These are phyloP conservation scores for Pelvicachromis taeniatus DNA, from an alignment of 2,113 vertebrate species.

Conservation along the genomic window DNA sequence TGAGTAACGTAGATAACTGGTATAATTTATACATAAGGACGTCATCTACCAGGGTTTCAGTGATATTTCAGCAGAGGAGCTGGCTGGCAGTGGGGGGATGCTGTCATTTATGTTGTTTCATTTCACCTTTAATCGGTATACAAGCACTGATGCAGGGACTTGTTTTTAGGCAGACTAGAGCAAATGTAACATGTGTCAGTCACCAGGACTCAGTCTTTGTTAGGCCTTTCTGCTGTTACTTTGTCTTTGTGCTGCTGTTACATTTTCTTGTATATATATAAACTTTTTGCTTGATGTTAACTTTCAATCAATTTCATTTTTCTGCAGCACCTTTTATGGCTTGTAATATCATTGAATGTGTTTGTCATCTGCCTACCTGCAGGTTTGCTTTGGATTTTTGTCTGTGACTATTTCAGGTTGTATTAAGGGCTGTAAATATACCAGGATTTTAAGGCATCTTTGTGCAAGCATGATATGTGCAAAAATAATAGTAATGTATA, in stretches of 20 bases:
- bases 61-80: neutral
- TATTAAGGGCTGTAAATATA: neutral
- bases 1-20: neutral
- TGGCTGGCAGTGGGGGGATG: too few relatives aligned
- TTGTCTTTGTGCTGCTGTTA: too few relatives aligned
- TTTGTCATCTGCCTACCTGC: neutral
- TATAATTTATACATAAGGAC: neutral
- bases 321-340: neutral
- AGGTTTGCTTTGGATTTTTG: neutral
- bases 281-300: neutral
- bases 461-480: neutral
- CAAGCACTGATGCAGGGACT: too few relatives aligned
- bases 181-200: too few relatives aligned
- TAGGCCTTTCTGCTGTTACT: too few relatives aligned
- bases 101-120: too few relatives aligned
- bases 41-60: neutral
- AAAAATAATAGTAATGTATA: neutral
- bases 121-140: too few relatives aligned
- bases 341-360: neutral
- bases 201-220: too few relatives aligned
- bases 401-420: neutral
- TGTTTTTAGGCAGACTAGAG: too few relatives aligned
- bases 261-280: too few relatives aligned
- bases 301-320: neutral
- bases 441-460: neutral